phyloP scores from a whole-genome alignment of 2,113 vertebrate species.

The Mirounga angustirostris region DNA sequence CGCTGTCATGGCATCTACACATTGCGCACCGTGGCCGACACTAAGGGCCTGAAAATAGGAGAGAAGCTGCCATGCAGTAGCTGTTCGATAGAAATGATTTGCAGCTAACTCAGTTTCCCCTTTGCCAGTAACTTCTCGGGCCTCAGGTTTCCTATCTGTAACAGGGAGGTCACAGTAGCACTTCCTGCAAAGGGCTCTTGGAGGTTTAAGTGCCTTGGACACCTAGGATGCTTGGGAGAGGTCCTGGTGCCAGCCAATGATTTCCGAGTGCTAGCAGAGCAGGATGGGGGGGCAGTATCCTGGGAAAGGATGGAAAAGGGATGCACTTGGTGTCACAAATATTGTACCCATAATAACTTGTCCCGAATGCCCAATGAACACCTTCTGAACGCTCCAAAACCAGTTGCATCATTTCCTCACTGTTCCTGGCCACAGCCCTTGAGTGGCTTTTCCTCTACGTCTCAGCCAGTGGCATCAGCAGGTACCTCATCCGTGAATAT shows the following conservation, averaged over 20 bases:
- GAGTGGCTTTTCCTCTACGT: not conserved
- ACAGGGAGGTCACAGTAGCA: not conserved
- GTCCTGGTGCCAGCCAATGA: rapidly evolving
- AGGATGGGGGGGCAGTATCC: rapidly evolving
- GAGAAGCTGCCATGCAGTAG: rapidly evolving
- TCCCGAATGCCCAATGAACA: not conserved
- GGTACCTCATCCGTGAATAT: rapidly evolving
- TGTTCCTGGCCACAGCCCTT: not conserved
- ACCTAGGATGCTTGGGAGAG: not conserved
- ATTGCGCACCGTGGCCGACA: too few relatives aligned
- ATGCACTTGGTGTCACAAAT: not conserved
- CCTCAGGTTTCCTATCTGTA: not conserved
- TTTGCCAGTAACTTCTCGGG: not conserved
- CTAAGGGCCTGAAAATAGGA: not conserved
- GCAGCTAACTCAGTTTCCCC: not conserved
- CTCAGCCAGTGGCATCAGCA: not conserved
- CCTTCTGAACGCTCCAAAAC: not conserved
- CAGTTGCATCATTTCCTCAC: not conserved
- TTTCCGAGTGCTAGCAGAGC: not conserved
- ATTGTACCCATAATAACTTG: not conserved
- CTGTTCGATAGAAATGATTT: too few relatives aligned
- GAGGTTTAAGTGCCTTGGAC: not conserved
- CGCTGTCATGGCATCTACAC: not conserved
- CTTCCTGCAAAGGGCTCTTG: not conserved
- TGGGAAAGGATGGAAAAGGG: not conserved